A percentile compares a stretch with the other conserved stretches of the same genome.
phyloP scores from a whole-genome alignment of 2,113 vertebrate genomes.

The Marcusenius ussheri region DNA sequence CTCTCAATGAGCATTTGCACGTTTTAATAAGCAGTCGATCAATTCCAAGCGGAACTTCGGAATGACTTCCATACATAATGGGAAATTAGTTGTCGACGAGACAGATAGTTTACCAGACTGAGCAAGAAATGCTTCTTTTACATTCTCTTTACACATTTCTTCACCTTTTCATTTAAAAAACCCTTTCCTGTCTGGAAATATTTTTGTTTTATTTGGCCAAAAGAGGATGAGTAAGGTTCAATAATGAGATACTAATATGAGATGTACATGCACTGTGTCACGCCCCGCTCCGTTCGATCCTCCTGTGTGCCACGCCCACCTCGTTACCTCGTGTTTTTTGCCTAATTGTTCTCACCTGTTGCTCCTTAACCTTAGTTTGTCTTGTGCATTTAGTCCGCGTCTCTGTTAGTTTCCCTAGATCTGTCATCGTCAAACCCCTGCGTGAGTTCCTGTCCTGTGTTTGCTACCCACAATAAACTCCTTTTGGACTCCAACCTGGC shows the following conservation, averaged over 20 bases:
- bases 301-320: too few relatives aligned
- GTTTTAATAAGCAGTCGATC: conserved; percentile 6
- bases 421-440: too few relatives aligned
- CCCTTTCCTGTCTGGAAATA: not conserved
- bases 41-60: not conserved
- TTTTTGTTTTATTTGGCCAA: not conserved
- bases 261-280: not conserved
- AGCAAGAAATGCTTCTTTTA: not conserved
- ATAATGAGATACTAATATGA: not conserved
- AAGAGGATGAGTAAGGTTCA: not conserved
- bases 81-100: not conserved
- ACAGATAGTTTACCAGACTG: not conserved
- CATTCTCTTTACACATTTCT: not conserved
- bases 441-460: too few relatives aligned
- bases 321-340: too few relatives aligned
- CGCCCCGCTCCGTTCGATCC: too few relatives aligned
- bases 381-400: too few relatives aligned
- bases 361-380: too few relatives aligned
- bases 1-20: not conserved
- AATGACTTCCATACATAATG: conserved; percentile 9
- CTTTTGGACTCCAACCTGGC: too few relatives aligned
- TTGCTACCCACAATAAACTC: too few relatives aligned
- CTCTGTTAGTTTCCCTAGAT: too few relatives aligned
- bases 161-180: not conserved
- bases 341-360: too few relatives aligned